Conservation (phyloP, 2,113 vertebrate genomes). For the Aplodontia rufa region DNA sequence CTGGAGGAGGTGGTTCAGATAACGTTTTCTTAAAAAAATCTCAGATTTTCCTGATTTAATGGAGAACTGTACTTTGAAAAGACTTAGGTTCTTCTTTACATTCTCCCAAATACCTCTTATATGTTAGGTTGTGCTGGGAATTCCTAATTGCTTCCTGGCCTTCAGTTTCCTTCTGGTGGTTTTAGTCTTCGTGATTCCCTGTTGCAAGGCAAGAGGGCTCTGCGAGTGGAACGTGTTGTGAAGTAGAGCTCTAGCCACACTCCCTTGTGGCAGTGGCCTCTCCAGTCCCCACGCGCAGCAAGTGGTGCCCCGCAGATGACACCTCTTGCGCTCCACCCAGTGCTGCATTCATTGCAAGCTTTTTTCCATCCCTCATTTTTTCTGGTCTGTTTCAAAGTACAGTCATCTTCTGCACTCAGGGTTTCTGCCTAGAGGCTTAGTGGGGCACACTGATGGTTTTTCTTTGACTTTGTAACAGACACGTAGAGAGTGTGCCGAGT, state of each 20-base stretch:
- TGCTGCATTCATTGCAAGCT: background rate
- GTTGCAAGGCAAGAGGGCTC: background rate
- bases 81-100: background rate
- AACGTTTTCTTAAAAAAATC: background rate
- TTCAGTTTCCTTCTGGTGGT: background rate
- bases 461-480: background rate
- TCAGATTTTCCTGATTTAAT: background rate
- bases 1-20: background rate
- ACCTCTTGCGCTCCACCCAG: fast-evolving
- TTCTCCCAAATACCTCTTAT: background rate
- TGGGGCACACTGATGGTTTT: fast-evolving
- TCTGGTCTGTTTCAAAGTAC: background rate
- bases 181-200: background rate
- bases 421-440: background rate
- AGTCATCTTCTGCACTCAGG: fast-evolving
- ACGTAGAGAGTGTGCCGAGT: background rate
- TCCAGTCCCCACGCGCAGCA: fast-evolving
- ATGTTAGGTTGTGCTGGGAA: fast-evolving
- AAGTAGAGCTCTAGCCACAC: fast-evolving
- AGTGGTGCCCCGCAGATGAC: fast-evolving
- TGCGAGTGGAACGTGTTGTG: background rate
- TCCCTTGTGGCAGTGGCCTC: too few species aligned
- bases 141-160: background rate
- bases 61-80: background rate
- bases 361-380: background rate